These are phyloP conservation scores for Mactromeris polynyma DNA, from an alignment of 2,888 invertebrate species.

Conservation along the genomic window DNA sequence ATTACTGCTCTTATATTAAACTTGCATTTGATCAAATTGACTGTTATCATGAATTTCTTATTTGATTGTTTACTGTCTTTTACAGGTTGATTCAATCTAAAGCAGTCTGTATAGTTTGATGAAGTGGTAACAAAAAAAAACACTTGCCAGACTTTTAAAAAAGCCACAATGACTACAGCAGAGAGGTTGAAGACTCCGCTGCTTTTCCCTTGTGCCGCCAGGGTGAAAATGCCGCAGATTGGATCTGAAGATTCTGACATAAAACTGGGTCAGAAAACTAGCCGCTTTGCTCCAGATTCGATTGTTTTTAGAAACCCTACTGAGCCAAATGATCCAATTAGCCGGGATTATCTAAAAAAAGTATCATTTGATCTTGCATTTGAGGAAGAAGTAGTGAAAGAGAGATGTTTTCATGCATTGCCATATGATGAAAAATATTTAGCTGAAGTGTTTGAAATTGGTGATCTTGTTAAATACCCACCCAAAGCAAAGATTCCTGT, in stretches of 20 bases:
- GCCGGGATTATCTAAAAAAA: slow-evolving; percentile 79
- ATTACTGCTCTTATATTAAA: no score
- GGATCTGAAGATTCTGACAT: slow-evolving; percentile 79
- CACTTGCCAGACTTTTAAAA: neutral
- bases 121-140: neutral
- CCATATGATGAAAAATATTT: slow-evolving; percentile 86
- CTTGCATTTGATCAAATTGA: no score
- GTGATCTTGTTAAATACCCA: slow-evolving; percentile 75
- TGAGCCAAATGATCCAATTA: slow-evolving; percentile 71
- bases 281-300: slow-evolving; percentile 66
- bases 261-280: slow-evolving; percentile 62
- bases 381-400: slow-evolving; percentile 85
- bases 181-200: slow-evolving; percentile 73
- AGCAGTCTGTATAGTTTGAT: neutral
- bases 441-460: slow-evolving; percentile 80
- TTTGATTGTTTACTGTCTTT: neutral
- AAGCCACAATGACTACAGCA: slow-evolving; percentile 39
- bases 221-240: slow-evolving; percentile 82
- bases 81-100: neutral
- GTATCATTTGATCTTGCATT: slow-evolving; percentile 83
- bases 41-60: neutral
- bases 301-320: slow-evolving; percentile 66
- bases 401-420: slow-evolving; percentile 83
- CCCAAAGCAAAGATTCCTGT: slow-evolving; percentile 70
- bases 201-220: slow-evolving; percentile 83